Evolutionary conservation across 2,797 vertebrate genomes (phyloP).

Genomic region (Anomalospiza imberbis): DNA sequence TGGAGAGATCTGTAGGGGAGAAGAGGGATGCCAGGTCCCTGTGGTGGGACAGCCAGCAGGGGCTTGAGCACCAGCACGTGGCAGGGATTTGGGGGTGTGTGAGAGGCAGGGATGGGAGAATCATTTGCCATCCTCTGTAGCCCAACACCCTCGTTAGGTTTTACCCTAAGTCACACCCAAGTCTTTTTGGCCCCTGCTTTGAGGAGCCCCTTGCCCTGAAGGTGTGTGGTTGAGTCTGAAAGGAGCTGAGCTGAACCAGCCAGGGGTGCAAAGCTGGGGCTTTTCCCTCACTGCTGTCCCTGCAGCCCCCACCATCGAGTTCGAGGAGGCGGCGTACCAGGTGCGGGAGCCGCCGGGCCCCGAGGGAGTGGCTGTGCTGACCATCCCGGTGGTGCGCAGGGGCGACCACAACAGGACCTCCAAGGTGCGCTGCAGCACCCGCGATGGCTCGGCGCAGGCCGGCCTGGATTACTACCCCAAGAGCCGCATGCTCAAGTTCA

Average conservation of each 20-base stretch:
- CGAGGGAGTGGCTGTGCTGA: slow-evolving; percentile 84
- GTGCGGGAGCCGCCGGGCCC: slow-evolving; percentile 89
- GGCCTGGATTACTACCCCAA: slow-evolving; percentile 97
- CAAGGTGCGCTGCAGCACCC: slow-evolving; percentile 94
- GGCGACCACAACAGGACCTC: slow-evolving; percentile 95
- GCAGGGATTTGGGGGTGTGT: fast-evolving
- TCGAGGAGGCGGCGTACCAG: slow-evolving; percentile 90
- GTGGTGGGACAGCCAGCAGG: fast-evolving
- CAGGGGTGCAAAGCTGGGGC: neutral
- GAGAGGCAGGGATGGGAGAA: neutral
- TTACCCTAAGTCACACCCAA: neutral
- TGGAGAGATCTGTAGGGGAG: neutral
- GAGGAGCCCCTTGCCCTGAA: neutral
- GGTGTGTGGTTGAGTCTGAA: too few species aligned
- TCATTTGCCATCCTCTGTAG: neutral
- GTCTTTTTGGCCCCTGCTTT: neutral
- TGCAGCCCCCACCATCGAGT: slow-evolving; percentile 93
- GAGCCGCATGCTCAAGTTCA: slow-evolving; percentile 91
- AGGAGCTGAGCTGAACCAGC: neutral
- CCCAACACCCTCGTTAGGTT: neutral
- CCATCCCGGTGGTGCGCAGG: slow-evolving; percentile 85
- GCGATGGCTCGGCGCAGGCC: slow-evolving; percentile 97
- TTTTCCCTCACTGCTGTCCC: neutral
- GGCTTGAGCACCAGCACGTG: neutral
- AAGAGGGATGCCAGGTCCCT: neutral